These are phyloP conservation scores for Napeogenes sylphis DNA, from an alignment of 2,888 invertebrate genomes.

Conservation along the genomic window DNA sequence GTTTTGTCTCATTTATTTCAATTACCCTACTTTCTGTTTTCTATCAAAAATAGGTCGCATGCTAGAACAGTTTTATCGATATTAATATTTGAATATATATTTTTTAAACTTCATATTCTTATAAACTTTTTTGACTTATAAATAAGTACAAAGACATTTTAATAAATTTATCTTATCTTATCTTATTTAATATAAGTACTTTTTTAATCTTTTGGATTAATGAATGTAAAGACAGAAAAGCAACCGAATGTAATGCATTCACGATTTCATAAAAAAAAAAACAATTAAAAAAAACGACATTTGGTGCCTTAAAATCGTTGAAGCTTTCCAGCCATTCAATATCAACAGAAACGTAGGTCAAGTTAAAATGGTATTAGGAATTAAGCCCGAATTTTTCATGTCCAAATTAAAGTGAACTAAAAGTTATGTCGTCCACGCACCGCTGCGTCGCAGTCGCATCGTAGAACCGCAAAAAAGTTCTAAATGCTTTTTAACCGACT, in stretches of 20 bases:
- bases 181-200: too few relatives aligned
- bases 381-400: slow-evolving; percentile 6
- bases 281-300: too few relatives aligned
- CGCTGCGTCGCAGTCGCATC: slow-evolving; percentile 14
- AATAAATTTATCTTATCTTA: too few relatives aligned
- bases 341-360: neutral
- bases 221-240: too few relatives aligned
- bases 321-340: neutral
- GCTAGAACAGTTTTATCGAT: neutral
- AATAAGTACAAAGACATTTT: too few relatives aligned
- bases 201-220: too few relatives aligned
- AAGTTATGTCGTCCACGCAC: slow-evolving; percentile 25
- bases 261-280: too few relatives aligned
- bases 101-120: neutral
- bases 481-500: slow-evolving; percentile 12
- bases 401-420: slow-evolving; percentile 13
- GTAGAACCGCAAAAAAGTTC: slow-evolving; percentile 16
- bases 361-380: neutral
- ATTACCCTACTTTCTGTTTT: slow-evolving; percentile 3
- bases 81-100: neutral
- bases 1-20: slow-evolving; percentile 5
- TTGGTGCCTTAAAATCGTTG: neutral
- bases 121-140: too few relatives aligned
- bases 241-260: too few relatives aligned
- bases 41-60: slow-evolving; percentile 3